Evolutionary conservation across 1,140 invertebrate genomes (phyloP), one percentile per base, ranked within the genome.

Genomic region (Macrobrachium rosenbergii): DNA sequence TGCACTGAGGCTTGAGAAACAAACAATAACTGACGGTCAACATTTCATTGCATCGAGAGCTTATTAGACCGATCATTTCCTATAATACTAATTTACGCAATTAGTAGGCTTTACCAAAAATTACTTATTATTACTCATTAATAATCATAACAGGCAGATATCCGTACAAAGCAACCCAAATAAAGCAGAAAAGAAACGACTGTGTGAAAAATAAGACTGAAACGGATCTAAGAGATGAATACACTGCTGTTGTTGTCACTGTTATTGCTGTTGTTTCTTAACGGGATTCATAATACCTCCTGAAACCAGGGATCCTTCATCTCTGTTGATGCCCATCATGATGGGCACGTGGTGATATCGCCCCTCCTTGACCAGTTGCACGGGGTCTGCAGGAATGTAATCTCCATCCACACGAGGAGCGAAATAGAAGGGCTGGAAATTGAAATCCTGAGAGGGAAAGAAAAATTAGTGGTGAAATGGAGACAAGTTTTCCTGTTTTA

Each of bases 331-430:
- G 58, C 88, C 88, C 80, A 88, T 83, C 62, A 89, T 72, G 78
- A 83, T 69, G 0, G 85, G 85, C 23, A 88, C 88, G 72, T 80
- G 84, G 21, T 82, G 60, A 81, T 83, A 89, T 19, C 45, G 59
- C 8, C 80, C 85, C 58, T 83, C 83, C 63, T 81, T 64, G 28
- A 89, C 79, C 37, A 88, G 82, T 8, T 67, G 45, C 43, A 77
- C 88, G 0, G 88, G 88, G 10, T 89, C 88, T 14, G 82, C 88
- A 28, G 67, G 80, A 0, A 89, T 64, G 73, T 81, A 89, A 43
- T 83, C 85, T 14, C 88, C 88, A 72, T 89, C 88, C 52, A 89
- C 88, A 28, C 85, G 80, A 6, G 88, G 88, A 6, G 67, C 88
- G 45, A 89, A 87, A 43, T 72, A 85, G 80, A 89, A 89, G 14